Conservation (phyloP, 2,113 vertebrate genomes). For the Sialia sialis region DNA sequence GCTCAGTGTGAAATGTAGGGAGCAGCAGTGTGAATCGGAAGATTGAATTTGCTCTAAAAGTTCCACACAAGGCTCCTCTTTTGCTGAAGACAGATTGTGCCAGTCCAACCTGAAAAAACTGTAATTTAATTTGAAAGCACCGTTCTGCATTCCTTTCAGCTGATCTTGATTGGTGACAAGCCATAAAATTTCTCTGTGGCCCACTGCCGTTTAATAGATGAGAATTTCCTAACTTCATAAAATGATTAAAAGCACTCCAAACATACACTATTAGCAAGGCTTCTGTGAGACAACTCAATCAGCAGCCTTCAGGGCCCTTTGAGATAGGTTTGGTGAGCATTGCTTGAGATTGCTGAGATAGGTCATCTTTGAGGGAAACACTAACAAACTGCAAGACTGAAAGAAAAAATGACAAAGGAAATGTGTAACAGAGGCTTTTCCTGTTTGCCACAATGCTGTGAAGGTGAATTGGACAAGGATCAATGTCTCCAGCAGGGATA, state of each 20-base stretch:
- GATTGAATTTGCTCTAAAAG: neutral
- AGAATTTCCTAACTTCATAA: conserved; percentile 40
- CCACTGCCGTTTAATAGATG: conserved; percentile 15
- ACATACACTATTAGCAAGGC: neutral
- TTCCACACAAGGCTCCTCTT: neutral
- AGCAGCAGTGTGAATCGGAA: neutral
- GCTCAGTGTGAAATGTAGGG: neutral
- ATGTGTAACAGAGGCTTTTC: neutral
- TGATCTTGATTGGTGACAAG: conserved; percentile 6
- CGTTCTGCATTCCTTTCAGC: conserved; percentile 12
- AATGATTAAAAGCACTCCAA: conserved; percentile 26
- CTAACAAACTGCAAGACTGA: neutral
- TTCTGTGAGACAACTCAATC: conserved; percentile 17
- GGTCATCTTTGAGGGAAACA: neutral
- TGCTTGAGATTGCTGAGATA: neutral
- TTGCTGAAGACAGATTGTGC: conserved; percentile 47
- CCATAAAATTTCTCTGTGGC: conserved; percentile 41
- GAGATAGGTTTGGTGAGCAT: neutral
- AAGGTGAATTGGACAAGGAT: neutral
- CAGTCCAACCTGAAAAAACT: conserved; percentile 43
- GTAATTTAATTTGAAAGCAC: conserved; percentile 59
- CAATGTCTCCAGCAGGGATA: neutral
- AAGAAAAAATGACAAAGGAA: neutral
- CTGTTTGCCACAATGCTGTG: neutral
- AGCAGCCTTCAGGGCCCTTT: neutral